Conservation (phyloP, 2,113 vertebrate genomes). For the Columba livia region DNA sequence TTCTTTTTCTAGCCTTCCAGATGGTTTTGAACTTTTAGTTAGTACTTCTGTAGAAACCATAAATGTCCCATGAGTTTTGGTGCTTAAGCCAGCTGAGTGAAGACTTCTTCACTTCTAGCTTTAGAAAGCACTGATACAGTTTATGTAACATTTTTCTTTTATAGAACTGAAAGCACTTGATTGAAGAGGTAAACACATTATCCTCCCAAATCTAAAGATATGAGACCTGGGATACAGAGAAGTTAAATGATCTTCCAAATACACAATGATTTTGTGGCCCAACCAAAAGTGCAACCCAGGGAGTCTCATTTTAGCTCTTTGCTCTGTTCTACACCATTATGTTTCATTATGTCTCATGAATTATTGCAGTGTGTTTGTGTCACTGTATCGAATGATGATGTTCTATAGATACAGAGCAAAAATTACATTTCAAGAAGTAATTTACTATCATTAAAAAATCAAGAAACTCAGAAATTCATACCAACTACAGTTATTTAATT, state of each 20-base stretch:
- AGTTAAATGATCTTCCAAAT: neutral
- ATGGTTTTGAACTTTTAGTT: neutral
- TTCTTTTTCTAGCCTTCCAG: neutral
- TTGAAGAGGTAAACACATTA: neutral
- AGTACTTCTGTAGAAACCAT: neutral
- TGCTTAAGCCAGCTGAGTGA: neutral
- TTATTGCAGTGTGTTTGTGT: neutral
- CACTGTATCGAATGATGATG: neutral
- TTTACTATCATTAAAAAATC: neutral
- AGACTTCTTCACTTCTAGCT: neutral
- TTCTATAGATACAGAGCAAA: neutral
- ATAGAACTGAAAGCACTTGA: neutral
- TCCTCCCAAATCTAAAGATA: neutral
- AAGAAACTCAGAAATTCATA: neutral
- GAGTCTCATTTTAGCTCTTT: neutral
- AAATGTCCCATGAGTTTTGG: neutral
- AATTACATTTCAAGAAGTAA: neutral
- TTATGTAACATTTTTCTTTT: neutral
- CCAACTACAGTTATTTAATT: neutral
- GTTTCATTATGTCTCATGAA: neutral
- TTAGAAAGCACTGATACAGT: neutral
- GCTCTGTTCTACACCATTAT: neutral
- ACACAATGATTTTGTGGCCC: neutral
- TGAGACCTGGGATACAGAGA: neutral
- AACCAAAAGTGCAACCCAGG: neutral